phyloP scores from a whole-genome alignment of 1,140 invertebrate species.

The Bombus breviceps region DNA sequence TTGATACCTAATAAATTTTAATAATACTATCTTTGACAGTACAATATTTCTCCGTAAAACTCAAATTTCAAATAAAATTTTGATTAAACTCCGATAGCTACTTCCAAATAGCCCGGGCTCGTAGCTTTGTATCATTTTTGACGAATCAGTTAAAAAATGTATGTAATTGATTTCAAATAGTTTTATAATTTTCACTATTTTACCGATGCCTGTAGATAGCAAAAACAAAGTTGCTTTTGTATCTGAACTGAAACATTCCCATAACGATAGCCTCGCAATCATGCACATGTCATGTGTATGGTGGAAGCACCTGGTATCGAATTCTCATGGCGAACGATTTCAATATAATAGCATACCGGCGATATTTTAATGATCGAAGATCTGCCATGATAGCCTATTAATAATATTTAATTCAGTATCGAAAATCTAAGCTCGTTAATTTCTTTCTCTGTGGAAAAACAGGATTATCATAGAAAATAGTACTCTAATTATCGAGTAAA shows the following conservation, averaged over 20 bases:
- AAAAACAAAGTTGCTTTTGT: constrained; percentile 15
- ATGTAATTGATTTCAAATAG: background rate
- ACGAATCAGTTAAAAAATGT: too few species aligned
- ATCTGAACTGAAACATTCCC: constrained; percentile 72
- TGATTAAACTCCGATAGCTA: too few species aligned
- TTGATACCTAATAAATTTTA: too few species aligned
- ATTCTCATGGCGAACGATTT: constrained; percentile 70
- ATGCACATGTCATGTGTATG: constrained; percentile 73
- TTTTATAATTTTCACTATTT: background rate
- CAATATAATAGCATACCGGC: background rate
- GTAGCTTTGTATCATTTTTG: too few species aligned
- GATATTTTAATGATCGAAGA: background rate
- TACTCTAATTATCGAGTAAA: constrained; percentile 55
- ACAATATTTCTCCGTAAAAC: too few species aligned
- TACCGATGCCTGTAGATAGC: background rate
- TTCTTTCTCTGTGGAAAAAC: background rate
- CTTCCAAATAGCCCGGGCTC: too few species aligned
- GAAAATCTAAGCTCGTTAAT: background rate
- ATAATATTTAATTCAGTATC: background rate
- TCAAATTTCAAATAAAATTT: too few species aligned
- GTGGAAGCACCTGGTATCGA: constrained; percentile 75
- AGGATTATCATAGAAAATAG: constrained; percentile 6
- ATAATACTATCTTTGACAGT: too few species aligned
- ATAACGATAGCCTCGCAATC: constrained; percentile 77
- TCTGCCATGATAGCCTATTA: background rate